Base-by-base conservation (phyloP, 2,113 vertebrate species). In the Polypterus senegalus region DNA sequence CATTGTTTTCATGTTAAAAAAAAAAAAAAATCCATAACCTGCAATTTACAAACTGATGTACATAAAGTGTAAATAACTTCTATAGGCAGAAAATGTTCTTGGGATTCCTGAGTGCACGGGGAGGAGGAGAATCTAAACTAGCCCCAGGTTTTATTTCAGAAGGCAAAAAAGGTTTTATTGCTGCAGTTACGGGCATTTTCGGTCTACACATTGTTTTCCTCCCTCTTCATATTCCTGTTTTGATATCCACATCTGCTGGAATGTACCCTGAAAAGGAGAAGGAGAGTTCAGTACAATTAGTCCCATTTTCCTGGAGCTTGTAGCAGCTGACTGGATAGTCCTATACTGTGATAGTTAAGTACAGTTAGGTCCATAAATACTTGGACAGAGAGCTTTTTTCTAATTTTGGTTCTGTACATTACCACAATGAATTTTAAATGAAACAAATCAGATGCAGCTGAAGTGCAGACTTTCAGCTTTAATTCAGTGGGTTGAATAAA, bases 201-300 rank as follows among this genome's bases (percentile, higher is more conserved):
- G 91, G 82, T 99, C 94, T 68, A 98, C 94, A 71, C 96, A 98
- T 66, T 98, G 95, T 77, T 98, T 99, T 62, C 94, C 96, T 72
- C 96, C 94, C 80, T 99, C 95, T 80, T 99, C 96, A 27, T 97
- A 98, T 63, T 98, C 95, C 75, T 97, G 94, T 76, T 97, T 98
- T 9, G 95, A 99, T 79, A 99, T 99, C 93, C 95, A 98, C 93
- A 98, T 99, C 76, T 99, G 95, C 69, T 98, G 95, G 78, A 98
- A 98, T 63, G 93, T 97, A 66, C 94, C 96, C 95, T 98, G 66
- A 47, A 64, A 78, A 69, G 80, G 66, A 47, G 65, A 78, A 69
- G 80, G 10, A 27, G 27, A 11, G 45, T 44, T 27, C 27, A 27
- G 27, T 27, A 27, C 27, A 27, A 27, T 27, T 27, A 27, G 27